A percentile compares a stretch with the other conserved stretches of the same genome.
Evolutionary conservation across 1,140 invertebrate species (phyloP).

Genomic region (Branchinecta lynchi): DNA sequence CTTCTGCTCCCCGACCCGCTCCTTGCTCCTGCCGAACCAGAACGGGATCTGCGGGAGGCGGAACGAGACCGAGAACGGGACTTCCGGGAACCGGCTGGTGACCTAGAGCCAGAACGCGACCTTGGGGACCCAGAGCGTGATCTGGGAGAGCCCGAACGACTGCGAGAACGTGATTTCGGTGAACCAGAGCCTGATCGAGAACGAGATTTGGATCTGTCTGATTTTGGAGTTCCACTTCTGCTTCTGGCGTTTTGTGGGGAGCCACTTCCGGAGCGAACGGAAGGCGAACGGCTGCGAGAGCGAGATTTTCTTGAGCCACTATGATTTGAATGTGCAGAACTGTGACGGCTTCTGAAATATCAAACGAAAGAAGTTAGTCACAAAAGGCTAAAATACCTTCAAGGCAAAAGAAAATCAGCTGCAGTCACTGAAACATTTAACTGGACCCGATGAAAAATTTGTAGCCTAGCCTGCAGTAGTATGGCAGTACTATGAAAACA

Average conservation of each 20-base stretch:
- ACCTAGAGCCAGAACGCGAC: not conserved
- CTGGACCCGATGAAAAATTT: too few relatives aligned
- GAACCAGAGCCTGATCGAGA: not conserved
- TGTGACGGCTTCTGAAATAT: constrained; percentile 12
- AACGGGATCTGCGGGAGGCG: not conserved
- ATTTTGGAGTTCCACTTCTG: not conserved
- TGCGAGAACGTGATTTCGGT: not conserved
- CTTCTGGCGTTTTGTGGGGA: not conserved
- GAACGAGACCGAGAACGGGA: not conserved
- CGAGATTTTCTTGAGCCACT: not conserved
- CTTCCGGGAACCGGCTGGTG: not conserved
- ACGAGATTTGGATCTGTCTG: not conserved
- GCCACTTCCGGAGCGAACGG: not conserved
- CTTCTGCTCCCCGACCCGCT: not conserved
- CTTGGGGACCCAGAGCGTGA: not conserved
- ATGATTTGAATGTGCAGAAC: too few relatives aligned
- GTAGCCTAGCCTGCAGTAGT: too few relatives aligned
- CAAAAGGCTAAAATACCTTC: not conserved
- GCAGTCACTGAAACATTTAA: too few relatives aligned
- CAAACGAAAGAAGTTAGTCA: constrained; percentile 12
- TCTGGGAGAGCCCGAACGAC: not conserved
- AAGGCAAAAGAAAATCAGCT: too few relatives aligned
- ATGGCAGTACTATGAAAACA: too few relatives aligned
- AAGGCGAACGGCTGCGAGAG: not conserved
- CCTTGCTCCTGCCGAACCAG: not conserved